phyloP scores from a whole-genome alignment of 1,140 invertebrate genomes.

The Druon quercuslanigerum region DNA sequence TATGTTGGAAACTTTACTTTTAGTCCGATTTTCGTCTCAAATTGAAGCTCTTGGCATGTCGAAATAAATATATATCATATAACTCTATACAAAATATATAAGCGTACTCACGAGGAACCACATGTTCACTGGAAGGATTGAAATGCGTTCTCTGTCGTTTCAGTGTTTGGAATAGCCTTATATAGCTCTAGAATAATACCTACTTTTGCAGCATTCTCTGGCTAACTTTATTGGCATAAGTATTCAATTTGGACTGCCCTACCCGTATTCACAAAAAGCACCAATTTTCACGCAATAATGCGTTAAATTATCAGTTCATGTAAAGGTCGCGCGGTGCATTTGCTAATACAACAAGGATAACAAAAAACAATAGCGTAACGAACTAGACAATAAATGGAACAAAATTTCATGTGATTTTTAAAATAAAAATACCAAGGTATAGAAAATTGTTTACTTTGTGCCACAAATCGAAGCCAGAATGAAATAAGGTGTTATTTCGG shows the following conservation, averaged over 20 bases:
- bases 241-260: constrained; percentile 7
- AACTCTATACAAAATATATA: neutral
- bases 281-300: constrained; percentile 15
- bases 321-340: neutral
- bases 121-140: constrained; percentile 19
- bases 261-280: neutral
- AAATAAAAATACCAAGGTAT: too few relatives aligned
- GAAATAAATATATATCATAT: too few relatives aligned
- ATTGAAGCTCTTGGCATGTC: too few relatives aligned
- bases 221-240: constrained; percentile 14
- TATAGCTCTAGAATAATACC: constrained; percentile 18
- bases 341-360: too few relatives aligned
- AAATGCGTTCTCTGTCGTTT: constrained; percentile 11
- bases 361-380: neutral
- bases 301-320: neutral
- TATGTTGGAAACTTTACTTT: too few relatives aligned
- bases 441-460: too few relatives aligned
- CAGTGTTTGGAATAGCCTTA: constrained; percentile 17
- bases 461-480: too few relatives aligned
- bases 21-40: too few relatives aligned
- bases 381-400: neutral
- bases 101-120: constrained; percentile 7
- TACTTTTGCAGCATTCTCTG: constrained; percentile 22
- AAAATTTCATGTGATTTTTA: too few relatives aligned
- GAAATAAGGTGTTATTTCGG: too few relatives aligned